Evolutionary conservation across 1,140 invertebrate genomes (phyloP).

Genomic region (Hestina assimilis): DNA sequence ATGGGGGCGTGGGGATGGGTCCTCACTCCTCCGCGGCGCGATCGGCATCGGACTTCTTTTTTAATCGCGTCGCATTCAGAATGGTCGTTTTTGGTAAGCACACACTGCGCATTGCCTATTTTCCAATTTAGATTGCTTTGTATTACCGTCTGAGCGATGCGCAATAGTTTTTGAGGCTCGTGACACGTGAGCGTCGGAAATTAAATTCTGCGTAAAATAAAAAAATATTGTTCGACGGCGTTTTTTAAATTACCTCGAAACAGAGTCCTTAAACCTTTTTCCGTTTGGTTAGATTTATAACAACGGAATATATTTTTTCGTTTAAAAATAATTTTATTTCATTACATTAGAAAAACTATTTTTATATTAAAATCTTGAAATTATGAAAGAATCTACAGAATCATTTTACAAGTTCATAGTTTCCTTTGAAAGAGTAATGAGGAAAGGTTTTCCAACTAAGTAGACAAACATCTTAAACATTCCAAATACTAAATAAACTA

Average conservation of each 20-base stretch:
- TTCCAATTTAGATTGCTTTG: slow-evolving; percentile 78
- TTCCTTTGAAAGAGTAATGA: no score
- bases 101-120: slow-evolving; percentile 77
- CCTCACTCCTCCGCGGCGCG: slow-evolving; percentile 62
- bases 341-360: no score
- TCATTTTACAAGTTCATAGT: no score
- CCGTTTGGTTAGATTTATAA: slow-evolving; percentile 22
- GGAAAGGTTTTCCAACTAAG: no score
- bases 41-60: slow-evolving; percentile 77
- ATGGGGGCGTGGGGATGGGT: slow-evolving; percentile 47
- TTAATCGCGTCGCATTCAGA: slow-evolving; percentile 76
- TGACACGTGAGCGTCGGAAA: slow-evolving; percentile 70
- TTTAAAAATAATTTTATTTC: slow-evolving; percentile 17
- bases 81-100: slow-evolving; percentile 77
- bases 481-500: no score
- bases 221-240: slow-evolving; percentile 34
- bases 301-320: slow-evolving; percentile 23
- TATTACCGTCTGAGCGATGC: slow-evolving; percentile 76
- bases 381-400: no score
- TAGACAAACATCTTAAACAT: no score
- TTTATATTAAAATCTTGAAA: no score
- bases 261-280: slow-evolving; percentile 33
- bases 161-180: slow-evolving; percentile 75
- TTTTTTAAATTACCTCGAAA: slow-evolving; percentile 25
- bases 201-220: slow-evolving; percentile 72